A percentile compares a stretch with the other conserved stretches of the same genome.
Conservation (phyloP, 1,140 invertebrate genomes). For the Oryctes rhinoceros region DNA sequence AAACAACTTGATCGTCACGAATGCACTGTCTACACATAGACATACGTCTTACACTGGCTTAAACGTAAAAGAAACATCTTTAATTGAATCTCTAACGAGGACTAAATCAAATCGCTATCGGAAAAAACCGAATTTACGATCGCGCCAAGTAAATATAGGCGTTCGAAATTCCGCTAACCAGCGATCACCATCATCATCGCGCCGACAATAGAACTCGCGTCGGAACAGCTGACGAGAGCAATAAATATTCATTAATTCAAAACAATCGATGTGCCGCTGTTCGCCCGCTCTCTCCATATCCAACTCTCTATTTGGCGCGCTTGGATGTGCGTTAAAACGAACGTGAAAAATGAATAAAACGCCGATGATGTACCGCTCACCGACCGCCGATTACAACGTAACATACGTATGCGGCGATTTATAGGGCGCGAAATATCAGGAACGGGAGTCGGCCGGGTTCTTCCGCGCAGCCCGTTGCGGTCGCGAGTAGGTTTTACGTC, state of each 20-base stretch:
- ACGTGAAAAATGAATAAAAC: not conserved
- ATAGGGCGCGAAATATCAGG: too few relatives aligned
- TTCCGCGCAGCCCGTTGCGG: too few relatives aligned
- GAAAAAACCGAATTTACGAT: not conserved
- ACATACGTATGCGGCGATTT: too few relatives aligned
- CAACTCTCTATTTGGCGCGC: not conserved
- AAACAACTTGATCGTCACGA: too few relatives aligned
- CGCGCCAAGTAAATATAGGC: too few relatives aligned
- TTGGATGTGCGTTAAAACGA: not conserved
- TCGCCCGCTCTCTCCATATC: not conserved
- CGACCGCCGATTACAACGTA: not conserved
- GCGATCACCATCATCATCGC: not conserved
- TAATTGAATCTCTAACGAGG: not conserved
- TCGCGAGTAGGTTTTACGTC: too few relatives aligned
- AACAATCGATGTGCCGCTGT: not conserved
- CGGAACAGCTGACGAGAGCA: constrained; percentile 9
- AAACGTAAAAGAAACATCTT: not conserved
- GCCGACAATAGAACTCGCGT: not conserved
- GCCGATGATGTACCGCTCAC: not conserved
- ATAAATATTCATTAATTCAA: constrained; percentile 23
- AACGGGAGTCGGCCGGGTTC: too few relatives aligned
- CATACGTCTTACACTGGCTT: too few relatives aligned
- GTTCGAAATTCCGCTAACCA: not conserved
- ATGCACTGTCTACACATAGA: too few relatives aligned
- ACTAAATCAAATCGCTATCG: not conserved